Percentiles rank a stretch among this genome's conserved stretches.
Conservation (phyloP, 30 jellyfish, hydroid and myxozoan genomes). For the Pseudorhiza aurosa region DNA sequence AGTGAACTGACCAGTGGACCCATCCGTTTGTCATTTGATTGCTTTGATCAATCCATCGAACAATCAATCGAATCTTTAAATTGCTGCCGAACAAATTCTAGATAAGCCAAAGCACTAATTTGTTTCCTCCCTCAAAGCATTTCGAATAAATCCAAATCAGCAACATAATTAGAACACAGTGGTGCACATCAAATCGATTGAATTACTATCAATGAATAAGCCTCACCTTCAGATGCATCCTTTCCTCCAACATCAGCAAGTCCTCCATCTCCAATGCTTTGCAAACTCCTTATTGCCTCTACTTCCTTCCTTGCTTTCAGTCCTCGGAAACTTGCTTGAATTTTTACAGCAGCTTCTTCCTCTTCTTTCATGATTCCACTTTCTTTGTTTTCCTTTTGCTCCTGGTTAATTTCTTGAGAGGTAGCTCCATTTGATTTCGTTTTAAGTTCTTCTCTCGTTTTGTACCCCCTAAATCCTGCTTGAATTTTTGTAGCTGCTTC, state of each 20-base stretch:
- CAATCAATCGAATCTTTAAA: no score
- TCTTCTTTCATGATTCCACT: conserved; percentile 14
- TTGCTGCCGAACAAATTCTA: no score
- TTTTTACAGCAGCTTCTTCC: conserved; percentile 83
- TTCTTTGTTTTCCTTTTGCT: conserved; percentile 1
- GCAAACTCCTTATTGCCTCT: conserved; percentile 41
- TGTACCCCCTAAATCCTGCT: conserved; percentile 73
- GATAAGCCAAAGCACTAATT: no score
- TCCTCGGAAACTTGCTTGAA: conserved; percentile 91
- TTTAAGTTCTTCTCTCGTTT: conserved; percentile 52
- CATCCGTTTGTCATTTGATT: no score
- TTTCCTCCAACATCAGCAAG: conserved; percentile 22
- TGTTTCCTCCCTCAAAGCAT: no score
- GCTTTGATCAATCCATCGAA: no score
- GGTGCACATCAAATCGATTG: no score
- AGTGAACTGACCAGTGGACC: no score
- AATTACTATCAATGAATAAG: no score
- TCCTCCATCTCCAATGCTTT: conserved; percentile 4
- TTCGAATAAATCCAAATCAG: no score
- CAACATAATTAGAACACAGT: no score
- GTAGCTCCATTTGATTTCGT: neutral
- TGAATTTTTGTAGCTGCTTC: conserved; percentile 78
- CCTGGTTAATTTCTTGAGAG: neutral
- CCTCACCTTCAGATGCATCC: no score
- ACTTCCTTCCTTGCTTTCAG: conserved; percentile 81